Conservation (phyloP, 2,888 invertebrate species). For the Oegoconia quadripuncta region DNA sequence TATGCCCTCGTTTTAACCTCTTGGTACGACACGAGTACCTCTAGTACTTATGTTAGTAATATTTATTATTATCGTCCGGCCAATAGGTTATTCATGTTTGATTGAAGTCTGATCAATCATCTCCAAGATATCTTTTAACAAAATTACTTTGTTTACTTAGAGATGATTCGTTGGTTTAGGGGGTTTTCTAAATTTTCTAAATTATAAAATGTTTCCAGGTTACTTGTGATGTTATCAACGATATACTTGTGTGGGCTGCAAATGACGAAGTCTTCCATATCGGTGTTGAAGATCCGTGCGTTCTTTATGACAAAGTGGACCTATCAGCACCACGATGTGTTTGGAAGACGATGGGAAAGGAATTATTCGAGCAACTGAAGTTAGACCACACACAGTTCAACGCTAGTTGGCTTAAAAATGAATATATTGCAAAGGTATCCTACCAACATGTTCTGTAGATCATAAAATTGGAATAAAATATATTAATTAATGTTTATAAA, state of each 20-base stretch:
- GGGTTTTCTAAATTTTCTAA: too few relatives aligned
- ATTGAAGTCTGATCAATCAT: too few relatives aligned
- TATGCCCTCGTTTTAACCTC: too few relatives aligned
- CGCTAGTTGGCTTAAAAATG: conserved; percentile 61
- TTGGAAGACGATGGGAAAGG: conserved; percentile 37
- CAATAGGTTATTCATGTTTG: not conserved
- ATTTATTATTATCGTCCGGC: too few relatives aligned
- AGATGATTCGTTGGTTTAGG: conserved; percentile 1
- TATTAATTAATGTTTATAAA: too few relatives aligned
- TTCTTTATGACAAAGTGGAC: conserved; percentile 33
- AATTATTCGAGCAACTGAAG: conserved; percentile 33
- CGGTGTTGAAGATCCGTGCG: conserved; percentile 50
- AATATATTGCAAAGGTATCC: conserved; percentile 55
- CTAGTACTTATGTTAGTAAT: too few relatives aligned
- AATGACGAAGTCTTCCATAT: conserved; percentile 55
- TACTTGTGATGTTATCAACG: conserved; percentile 43
- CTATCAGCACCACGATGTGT: conserved; percentile 25
- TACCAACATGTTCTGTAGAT: not conserved
- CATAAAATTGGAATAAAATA: too few relatives aligned
- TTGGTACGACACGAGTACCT: too few relatives aligned
- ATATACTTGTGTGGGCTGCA: conserved; percentile 54
- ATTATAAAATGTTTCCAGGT: too few relatives aligned
- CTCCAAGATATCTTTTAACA: too few relatives aligned
- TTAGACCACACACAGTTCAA: conserved; percentile 54
- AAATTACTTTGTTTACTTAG: too few relatives aligned